Conservation (phyloP, 53 echinoderm and acorn worm species). For the Echinometra lucunter region DNA sequence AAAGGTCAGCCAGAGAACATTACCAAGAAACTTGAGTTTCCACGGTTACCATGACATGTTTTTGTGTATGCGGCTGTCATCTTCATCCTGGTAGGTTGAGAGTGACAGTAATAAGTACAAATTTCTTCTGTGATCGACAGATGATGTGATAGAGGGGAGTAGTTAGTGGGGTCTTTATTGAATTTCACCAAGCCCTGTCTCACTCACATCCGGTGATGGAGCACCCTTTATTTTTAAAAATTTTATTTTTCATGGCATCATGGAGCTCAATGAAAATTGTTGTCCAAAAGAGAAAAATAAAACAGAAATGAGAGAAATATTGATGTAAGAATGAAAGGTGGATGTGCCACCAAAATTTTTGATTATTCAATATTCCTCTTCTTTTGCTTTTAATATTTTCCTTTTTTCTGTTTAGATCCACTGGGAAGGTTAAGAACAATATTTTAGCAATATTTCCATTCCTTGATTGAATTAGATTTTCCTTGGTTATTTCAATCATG, state of each 20-base stretch:
- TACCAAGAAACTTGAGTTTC: slow-evolving; percentile 44
- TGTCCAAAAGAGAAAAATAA: neutral
- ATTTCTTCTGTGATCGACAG: slow-evolving; percentile 48
- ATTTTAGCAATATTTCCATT: neutral
- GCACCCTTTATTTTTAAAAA: neutral
- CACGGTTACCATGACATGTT: slow-evolving; percentile 46
- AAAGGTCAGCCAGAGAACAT: slow-evolving; percentile 44
- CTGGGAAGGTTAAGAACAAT: neutral
- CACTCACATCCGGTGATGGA: neutral
- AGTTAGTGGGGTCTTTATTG: slow-evolving; percentile 1
- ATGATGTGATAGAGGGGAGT: slow-evolving; percentile 41
- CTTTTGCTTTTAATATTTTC: neutral
- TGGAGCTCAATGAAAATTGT: neutral
- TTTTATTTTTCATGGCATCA: neutral
- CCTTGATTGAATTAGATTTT: neutral
- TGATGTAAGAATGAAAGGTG: neutral
- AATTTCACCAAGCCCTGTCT: slow-evolving; percentile 25
- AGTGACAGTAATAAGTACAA: slow-evolving; percentile 56
- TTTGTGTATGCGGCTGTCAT: slow-evolving; percentile 36
- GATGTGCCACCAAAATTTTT: neutral
- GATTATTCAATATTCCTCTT: neutral
- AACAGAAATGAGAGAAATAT: neutral
- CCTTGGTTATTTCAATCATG: neutral
- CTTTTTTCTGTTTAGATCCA: neutral
- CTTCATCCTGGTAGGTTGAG: neutral